Base-by-base conservation (phyloP, 2,888 invertebrate genomes). In the Pseudanteris insignis region DNA sequence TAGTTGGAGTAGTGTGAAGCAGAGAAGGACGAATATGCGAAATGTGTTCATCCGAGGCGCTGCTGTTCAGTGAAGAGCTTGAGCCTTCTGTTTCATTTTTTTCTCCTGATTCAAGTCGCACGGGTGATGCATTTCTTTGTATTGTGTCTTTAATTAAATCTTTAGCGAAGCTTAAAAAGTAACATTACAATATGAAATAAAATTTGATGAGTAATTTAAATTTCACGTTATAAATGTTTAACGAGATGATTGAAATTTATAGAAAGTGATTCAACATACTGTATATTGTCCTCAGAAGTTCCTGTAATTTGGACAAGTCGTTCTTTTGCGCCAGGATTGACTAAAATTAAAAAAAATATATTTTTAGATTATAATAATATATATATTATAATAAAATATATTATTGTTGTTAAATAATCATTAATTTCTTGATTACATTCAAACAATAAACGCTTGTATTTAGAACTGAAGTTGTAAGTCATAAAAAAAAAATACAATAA, bases 281-380 rank as follows among this genome's bases (percentile, higher is more conserved):
- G 89, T 63, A 96, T 95, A 81, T 93, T 92, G 76, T 95, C 94
- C 83, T 94, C 94, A 71, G 89, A 91, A 15, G 94, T 92, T 61
- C 96, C 96, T 63, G 95, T 96, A 72, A 96, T 96, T 83, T 96
- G 96, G 72, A 96, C 93, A 71, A 95, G 87, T 74, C 96, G 87
- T 84, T 96, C 96, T 84, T 94, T 94, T 58, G 94, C 94, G 71
- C 95, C 95, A 67, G 94, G 92, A 81, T 89, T 94, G 66, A 96
- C 96, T 95, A 34, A 85, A 59, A 87, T 86, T 77, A 96, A 36
- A n/a, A 14, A n/a, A 28, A 14, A 9, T 38, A 18, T 18, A 12
- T 33, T 34, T 13, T 21, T 30, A 30, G 2, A 11, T 6, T 10
- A 24, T 24, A 3, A n/a, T 29, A 30, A 9, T 2, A 37, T 34